Percentiles rank a stretch among this genome's conserved stretches.
These are phyloP conservation scores for Corythornis vintsioides DNA, from an alignment of 2,113 vertebrate genomes.

Conservation along the genomic window DNA sequence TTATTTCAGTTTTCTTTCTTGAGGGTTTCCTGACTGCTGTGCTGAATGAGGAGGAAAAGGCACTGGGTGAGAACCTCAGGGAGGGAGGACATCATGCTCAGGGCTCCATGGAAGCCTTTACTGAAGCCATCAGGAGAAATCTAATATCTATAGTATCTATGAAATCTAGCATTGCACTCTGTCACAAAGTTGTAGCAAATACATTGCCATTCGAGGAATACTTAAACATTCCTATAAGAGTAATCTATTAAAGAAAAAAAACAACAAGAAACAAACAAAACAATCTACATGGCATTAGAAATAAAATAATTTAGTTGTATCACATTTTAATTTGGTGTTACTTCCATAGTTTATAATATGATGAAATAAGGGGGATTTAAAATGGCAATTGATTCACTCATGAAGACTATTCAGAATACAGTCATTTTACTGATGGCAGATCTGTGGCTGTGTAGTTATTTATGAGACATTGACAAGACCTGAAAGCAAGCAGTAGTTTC, in stretches of 20 bases:
- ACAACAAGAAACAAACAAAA: background rate
- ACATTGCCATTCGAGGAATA: background rate
- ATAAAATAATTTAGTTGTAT: background rate
- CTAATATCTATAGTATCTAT: too few relatives aligned
- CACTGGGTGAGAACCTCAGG: background rate
- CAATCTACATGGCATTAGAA: background rate
- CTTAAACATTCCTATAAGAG: background rate
- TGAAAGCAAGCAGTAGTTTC: constrained; percentile 54
- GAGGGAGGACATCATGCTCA: background rate
- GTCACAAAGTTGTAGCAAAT: background rate
- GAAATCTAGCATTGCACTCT: background rate
- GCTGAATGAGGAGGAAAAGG: background rate
- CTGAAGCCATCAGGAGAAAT: background rate
- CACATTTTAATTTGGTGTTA: background rate
- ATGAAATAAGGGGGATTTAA: constrained; percentile 7
- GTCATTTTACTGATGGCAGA: constrained; percentile 14
- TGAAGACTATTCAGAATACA: background rate
- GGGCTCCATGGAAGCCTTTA: background rate
- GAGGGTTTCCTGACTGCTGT: background rate
- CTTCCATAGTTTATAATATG: background rate
- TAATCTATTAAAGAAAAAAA: background rate
- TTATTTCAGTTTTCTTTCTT: background rate
- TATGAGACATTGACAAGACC: constrained; percentile 13
- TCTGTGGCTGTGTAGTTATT: constrained; percentile 1
- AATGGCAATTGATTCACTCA: background rate